Evolutionary conservation across 2,113 vertebrate species (phyloP), one percentile per base, ranked within the genome.

Genomic region (Eupsittula cactorum): DNA sequence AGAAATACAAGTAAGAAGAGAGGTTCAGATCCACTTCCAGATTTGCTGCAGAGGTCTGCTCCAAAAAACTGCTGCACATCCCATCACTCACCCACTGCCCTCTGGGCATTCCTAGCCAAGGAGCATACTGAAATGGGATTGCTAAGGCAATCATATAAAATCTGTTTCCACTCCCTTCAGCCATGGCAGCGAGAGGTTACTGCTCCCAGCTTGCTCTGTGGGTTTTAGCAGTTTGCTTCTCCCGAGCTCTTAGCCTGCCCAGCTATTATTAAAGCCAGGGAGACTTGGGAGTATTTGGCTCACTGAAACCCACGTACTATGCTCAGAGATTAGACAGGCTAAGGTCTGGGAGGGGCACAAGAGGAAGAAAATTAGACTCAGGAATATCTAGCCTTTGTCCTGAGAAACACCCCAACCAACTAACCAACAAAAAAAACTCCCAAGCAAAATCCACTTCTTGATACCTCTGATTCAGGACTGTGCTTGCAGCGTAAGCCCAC

Each of bases 241-340:
- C 55, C 1, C 0, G 0, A 39, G 37, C 6, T 73, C 41, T 79
- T 2, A 12, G 11, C 52, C 71, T 86, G 52, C 44, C 63, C 67
- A 21, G 81, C 39, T 82, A 57, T 7, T 57, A 19, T 15, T 35
- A 69, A 52, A 35, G 33, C 29, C 49, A n/a, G 55, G 55, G 67
- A 49, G 37, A 24, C 33, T 6, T 7, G 71, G 9, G 69, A 78
- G 69, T 25, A 1, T 27, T 35, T 0, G 2, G 55, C 4, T 2
- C 27, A 1, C 39, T 25, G 75, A 47, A 75, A 25, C 75, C 17
- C 50, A 37, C 28, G 15, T 37, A 3, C 9, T 49, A 42, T 4
- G 1, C 1, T 2, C 3, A 4, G 57, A 81, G 73, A 70, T 93
- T 4, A 5, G 50, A 55, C 27, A 27, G 49, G 64, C 10, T 70